Evolutionary conservation across 2,888 invertebrate species (phyloP), one percentile per base, ranked within the genome.

Genomic region (Torymus aiolomorphi): DNA sequence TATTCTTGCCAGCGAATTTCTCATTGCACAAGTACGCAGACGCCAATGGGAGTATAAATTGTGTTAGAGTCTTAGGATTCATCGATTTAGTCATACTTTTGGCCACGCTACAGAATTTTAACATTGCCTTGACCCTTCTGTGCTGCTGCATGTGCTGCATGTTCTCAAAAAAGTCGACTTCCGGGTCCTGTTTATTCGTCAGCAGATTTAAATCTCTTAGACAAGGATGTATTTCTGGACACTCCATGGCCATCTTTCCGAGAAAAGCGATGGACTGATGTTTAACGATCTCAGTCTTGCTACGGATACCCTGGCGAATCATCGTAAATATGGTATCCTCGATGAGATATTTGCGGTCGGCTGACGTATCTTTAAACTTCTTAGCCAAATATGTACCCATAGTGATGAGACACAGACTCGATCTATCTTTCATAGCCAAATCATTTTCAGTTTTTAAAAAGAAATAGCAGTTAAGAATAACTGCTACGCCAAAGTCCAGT

Each of bases 111-210:
- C 94, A 94, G 87, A 96, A 95, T 86, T 95, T 95, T 16, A 95
- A 89, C 65, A 98, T 89, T 0, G 97, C 98, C 86, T 96, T 93
- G 0, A 95, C 95, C 87, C 96, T 95, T 80, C 97, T 93, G 88
- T 98, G 97, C 76, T 95, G 91, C 92, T 98, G 96, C 65, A 97
- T 90, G 91, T 99, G 98, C 42, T 94, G 94, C 87, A 98, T 94
- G 88, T 98, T 98, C 87, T 97, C 96, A 88, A 98, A 98, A 92
- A 99, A 98, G 90, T 99, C 98, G 0, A 96, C 95, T 89, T 98
- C 98, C 11, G 92, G 89, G 88, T 98, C 97, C 66, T 90, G 91
- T 88, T 94, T 92, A 86, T 95, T 95, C 0, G 94, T 92, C 52
- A 96, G 91, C 54, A 92, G 90, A n/a, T 93, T 91, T 76, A 96